phyloP scores from a whole-genome alignment of 2,888 invertebrate species.

The Coenonympha arcania region DNA sequence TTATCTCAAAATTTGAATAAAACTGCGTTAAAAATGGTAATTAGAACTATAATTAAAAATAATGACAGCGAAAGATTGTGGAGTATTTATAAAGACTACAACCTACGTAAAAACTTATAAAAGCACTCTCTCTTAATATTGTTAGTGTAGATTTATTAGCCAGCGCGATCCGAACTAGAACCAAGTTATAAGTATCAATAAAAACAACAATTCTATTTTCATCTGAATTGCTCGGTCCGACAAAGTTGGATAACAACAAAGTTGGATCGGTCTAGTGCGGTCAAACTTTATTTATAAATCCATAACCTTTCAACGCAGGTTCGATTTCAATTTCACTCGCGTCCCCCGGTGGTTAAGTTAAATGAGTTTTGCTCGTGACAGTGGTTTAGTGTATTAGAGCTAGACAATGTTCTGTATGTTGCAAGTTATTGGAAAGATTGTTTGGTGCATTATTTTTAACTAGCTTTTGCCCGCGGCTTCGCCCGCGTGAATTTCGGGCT shows the following conservation, averaged over 20 bases:
- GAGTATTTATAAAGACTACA: too few species aligned
- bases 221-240: constrained; percentile 7
- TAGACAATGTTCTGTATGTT: constrained; percentile 35
- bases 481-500: too few species aligned
- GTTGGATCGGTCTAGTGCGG: constrained; percentile 14
- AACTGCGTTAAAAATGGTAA: too few species aligned
- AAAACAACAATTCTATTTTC: constrained; percentile 5
- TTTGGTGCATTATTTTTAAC: not conserved
- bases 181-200: constrained; percentile 3
- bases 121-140: too few species aligned
- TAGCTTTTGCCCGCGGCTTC: too few species aligned
- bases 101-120: too few species aligned
- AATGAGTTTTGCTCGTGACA: constrained; percentile 40
- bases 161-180: not conserved
- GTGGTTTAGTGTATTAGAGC: constrained; percentile 37
- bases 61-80: too few species aligned
- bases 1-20: too few species aligned
- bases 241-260: constrained; percentile 8
- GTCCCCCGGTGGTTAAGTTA: constrained; percentile 41
- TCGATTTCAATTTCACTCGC: constrained; percentile 38
- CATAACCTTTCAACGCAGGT: constrained; percentile 21
- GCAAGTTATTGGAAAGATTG: not conserved
- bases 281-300: constrained; percentile 24
- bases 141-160: too few species aligned
- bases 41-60: too few species aligned